Conservation (phyloP, 2,113 vertebrate genomes). For the Amazona guildingii region DNA sequence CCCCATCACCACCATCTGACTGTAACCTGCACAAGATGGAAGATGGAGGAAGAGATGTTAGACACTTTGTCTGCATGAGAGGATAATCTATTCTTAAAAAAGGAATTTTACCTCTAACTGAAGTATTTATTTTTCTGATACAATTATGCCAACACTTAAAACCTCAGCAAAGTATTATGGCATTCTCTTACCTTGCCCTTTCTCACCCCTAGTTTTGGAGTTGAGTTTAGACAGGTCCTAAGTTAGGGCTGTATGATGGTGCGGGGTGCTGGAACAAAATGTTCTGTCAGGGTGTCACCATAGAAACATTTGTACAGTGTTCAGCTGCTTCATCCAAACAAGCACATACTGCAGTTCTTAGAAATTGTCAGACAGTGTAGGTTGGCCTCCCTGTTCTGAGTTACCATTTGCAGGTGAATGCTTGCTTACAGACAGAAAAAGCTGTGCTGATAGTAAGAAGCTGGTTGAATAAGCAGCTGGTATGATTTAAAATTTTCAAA, state of each 20-base stretch:
- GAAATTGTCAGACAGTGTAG: background rate
- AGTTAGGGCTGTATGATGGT: background rate
- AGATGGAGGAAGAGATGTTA: background rate
- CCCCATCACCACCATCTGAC: background rate
- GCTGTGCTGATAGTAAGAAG: background rate
- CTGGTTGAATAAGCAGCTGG: background rate
- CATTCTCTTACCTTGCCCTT: background rate
- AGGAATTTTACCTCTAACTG: background rate
- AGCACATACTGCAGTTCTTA: background rate
- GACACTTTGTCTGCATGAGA: background rate
- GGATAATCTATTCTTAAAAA: background rate
- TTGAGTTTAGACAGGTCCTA: background rate
- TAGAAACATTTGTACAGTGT: slow-evolving; percentile 4
- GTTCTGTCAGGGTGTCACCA: background rate
- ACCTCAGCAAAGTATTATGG: background rate
- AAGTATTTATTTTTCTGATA: background rate
- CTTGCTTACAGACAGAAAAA: background rate
- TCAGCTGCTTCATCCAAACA: background rate
- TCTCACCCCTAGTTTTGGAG: background rate
- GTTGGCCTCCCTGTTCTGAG: background rate
- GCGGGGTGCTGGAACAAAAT: background rate
- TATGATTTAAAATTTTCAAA: background rate
- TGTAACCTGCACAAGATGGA: background rate
- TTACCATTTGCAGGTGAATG: background rate
- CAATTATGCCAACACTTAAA: background rate